Conservation (phyloP, 2,888 invertebrate species). For the Ophion costatus region DNA sequence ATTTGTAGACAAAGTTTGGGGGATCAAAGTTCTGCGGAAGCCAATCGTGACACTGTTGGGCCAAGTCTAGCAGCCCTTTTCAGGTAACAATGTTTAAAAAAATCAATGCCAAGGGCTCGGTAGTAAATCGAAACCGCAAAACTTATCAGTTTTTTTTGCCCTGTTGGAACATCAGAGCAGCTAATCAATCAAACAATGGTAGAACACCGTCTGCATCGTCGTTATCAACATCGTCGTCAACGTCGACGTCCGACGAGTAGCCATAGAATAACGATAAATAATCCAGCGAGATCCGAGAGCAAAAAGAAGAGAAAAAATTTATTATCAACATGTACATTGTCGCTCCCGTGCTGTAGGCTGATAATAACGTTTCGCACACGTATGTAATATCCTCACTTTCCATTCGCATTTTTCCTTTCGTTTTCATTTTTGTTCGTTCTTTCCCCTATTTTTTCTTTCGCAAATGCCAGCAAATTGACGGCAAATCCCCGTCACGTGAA, state of each 20-base stretch:
- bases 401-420: conserved; percentile 54
- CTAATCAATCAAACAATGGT: conserved; percentile 76
- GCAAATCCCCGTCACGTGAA: conserved; percentile 16
- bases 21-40: conserved; percentile 83
- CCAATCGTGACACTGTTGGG: conserved; percentile 80
- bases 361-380: conserved; percentile 70
- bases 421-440: conserved; percentile 39
- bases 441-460: conserved; percentile 43
- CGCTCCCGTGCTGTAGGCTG: conserved; percentile 72
- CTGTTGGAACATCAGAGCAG: conserved; percentile 73
- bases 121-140: neutral
- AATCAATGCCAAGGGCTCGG: neutral
- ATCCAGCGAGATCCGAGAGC: conserved; percentile 75
- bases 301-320: conserved; percentile 67
- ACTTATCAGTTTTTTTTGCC: conserved; percentile 27
- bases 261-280: conserved; percentile 73
- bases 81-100: conserved; percentile 71
- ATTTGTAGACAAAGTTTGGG: conserved; percentile 93
- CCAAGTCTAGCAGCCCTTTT: conserved; percentile 81
- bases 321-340: conserved; percentile 72
- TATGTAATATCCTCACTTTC: conserved; percentile 59
- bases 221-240: conserved; percentile 72
- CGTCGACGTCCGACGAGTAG: conserved; percentile 72
- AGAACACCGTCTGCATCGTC: conserved; percentile 75
- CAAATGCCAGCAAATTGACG: conserved; percentile 61